A percentile compares a stretch with the other conserved stretches of the same genome.
Evolutionary conservation across 2,888 invertebrate genomes (phyloP).

Genomic region (Gastrophysa polygoni): DNA sequence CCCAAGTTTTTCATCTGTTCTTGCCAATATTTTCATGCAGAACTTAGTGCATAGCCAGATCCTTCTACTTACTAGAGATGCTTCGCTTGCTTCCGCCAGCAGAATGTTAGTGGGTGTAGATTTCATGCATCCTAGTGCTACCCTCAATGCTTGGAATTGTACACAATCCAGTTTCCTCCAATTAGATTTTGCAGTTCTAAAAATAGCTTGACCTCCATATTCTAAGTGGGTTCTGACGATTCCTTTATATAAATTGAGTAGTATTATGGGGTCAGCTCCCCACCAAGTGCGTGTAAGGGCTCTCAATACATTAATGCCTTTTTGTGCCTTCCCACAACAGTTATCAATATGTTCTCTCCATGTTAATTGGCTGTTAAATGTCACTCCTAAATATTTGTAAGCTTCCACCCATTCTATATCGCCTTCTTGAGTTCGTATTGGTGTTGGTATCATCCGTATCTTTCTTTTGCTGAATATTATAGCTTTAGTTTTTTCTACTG

Average conservation of each 20-base stretch:
- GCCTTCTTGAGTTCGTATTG: background rate
- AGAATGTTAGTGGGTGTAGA: constrained; percentile 5
- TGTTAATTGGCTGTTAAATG: background rate
- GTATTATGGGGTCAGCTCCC: constrained; percentile 17
- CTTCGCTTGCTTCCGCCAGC: constrained; percentile 2
- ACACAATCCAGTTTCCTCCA: constrained; percentile 9
- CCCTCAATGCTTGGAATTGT: constrained; percentile 9
- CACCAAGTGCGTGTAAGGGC: constrained; percentile 9
- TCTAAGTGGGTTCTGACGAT: constrained; percentile 17
- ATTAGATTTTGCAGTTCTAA: background rate
- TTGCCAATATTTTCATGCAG: background rate
- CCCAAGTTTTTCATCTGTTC: background rate
- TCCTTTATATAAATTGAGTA: constrained; percentile 16
- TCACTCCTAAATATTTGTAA: constrained; percentile 19
- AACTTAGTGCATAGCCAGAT: constrained; percentile 1
- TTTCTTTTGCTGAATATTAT: constrained; percentile 20
- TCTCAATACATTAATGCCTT: constrained; percentile 21
- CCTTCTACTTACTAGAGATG: background rate
- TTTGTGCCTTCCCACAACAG: constrained; percentile 4
- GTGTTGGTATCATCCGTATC: background rate
- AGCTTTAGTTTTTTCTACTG: constrained; percentile 12
- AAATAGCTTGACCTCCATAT: constrained; percentile 1
- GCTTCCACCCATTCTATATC: constrained; percentile 7
- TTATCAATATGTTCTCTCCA: constrained; percentile 3
- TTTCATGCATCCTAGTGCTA: background rate